These are phyloP conservation scores for Drosophila nannoptera DNA, from an alignment of 1,140 invertebrate genomes.

Conservation along the genomic window DNA sequence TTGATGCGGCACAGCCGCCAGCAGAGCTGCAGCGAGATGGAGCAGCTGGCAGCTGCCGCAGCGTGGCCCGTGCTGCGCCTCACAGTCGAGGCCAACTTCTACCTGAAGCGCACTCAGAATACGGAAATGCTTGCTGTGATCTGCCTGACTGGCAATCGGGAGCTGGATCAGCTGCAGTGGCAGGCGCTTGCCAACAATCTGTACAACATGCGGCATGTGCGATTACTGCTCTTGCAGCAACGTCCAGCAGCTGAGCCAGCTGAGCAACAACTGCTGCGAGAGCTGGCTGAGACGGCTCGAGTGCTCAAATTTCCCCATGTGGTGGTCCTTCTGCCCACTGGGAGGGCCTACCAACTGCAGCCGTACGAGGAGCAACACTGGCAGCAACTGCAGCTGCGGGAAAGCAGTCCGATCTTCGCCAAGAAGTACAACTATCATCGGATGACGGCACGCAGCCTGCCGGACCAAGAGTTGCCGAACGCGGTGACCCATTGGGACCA, in stretches of 20 bases:
- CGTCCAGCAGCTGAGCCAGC: neutral
- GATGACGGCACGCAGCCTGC: conserved; percentile 24
- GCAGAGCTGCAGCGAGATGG: neutral
- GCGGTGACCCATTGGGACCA: conserved; percentile 43
- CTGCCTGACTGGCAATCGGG: conserved; percentile 16
- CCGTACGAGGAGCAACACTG: conserved; percentile 37
- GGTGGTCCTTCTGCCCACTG: neutral
- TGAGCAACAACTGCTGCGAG: neutral
- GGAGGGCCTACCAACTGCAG: conserved; percentile 36
- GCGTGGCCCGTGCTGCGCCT: conserved; percentile 33
- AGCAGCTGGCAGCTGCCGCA: neutral
- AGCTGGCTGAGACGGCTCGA: conserved; percentile 9
- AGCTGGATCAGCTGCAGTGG: conserved; percentile 44
- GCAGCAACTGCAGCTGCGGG: conserved; percentile 6
- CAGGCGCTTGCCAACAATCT: conserved; percentile 47
- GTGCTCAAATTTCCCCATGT: conserved; percentile 36
- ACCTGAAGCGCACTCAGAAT: conserved; percentile 27
- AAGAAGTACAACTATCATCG: conserved; percentile 27
- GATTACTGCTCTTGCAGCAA: conserved; percentile 35
- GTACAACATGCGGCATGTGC: conserved; percentile 49
- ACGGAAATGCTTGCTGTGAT: conserved; percentile 46
- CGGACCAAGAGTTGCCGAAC: conserved; percentile 47
- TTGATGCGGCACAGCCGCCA: conserved; percentile 36
- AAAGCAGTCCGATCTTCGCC: conserved; percentile 17
- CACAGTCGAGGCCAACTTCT: conserved; percentile 26